phyloP scores from a whole-genome alignment of 2,888 invertebrate genomes.

The Euplagia quadripunctaria region DNA sequence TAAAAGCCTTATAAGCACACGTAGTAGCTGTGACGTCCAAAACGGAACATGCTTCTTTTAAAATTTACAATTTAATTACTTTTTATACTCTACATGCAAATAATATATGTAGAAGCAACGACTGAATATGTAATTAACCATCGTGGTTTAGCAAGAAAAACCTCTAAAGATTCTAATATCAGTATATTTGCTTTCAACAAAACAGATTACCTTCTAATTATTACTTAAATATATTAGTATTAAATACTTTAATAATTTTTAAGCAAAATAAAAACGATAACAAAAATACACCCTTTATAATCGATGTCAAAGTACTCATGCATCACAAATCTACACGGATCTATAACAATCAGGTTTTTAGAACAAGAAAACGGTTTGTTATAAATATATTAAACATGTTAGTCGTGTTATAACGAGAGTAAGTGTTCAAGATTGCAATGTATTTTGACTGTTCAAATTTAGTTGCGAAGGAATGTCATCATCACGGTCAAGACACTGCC shows the following conservation, averaged over 20 bases:
- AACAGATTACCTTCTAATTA: background rate
- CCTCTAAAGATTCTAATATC: background rate
- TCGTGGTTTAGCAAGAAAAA: background rate
- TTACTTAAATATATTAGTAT: background rate
- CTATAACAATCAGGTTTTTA: constrained; percentile 32
- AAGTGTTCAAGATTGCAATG: background rate
- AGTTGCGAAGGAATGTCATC: background rate
- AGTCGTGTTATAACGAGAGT: background rate
- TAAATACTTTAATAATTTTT: background rate
- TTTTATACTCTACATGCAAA: background rate
- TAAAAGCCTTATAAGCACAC: background rate
- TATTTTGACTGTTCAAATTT: no score
- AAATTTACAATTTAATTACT: background rate
- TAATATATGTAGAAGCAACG: background rate
- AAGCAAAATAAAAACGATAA: background rate
- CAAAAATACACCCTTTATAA: background rate
- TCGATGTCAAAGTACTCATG: constrained; percentile 37
- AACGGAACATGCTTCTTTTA: background rate
- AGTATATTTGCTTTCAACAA: background rate
- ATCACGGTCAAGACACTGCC: background rate
- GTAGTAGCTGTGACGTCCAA: background rate
- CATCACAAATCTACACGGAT: constrained; percentile 37
- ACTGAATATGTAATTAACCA: background rate
- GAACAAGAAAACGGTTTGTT: constrained; percentile 20
- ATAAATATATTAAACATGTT: background rate